These are phyloP conservation scores for Hypothenemus hampei DNA, from an alignment of 1,140 invertebrate species.

Conservation along the genomic window DNA sequence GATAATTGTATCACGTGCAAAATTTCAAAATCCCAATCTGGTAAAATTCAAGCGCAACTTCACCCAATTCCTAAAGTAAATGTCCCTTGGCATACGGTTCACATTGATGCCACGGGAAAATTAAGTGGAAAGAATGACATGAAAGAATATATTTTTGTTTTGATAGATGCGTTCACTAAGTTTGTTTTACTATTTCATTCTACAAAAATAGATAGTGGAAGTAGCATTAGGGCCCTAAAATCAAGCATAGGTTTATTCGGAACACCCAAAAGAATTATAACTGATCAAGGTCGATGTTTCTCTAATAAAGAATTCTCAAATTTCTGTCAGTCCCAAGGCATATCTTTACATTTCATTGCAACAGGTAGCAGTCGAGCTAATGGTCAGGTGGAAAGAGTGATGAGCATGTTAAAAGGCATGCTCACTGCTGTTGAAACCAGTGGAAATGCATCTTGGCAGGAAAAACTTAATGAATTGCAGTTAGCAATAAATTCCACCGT, in stretches of 20 bases:
- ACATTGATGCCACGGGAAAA: constrained; percentile 3
- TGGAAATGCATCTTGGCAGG: constrained; percentile 1
- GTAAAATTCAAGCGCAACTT: constrained; percentile 2
- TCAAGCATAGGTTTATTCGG: constrained; percentile 3
- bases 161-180: constrained; percentile 7
- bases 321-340: neutral
- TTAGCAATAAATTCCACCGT: constrained; percentile 6
- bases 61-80: constrained; percentile 12
- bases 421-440: neutral
- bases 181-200: neutral
- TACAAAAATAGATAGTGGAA: neutral
- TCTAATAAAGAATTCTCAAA: constrained; percentile 1
- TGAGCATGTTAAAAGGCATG: constrained; percentile 4
- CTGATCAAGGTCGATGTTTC: constrained; percentile 6
- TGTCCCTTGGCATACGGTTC: constrained; percentile 12
- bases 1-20: constrained; percentile 35
- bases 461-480: constrained; percentile 2
- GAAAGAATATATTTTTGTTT: neutral
- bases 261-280: constrained; percentile 1
- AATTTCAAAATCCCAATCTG: constrained; percentile 26
- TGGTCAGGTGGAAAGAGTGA: constrained; percentile 10
- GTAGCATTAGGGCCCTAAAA: neutral
- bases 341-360: constrained; percentile 3
- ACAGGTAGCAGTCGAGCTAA: neutral
- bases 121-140: neutral